These are phyloP conservation scores for Syngnathus floridae DNA, from an alignment of 2,113 vertebrate species.

Conservation along the genomic window DNA sequence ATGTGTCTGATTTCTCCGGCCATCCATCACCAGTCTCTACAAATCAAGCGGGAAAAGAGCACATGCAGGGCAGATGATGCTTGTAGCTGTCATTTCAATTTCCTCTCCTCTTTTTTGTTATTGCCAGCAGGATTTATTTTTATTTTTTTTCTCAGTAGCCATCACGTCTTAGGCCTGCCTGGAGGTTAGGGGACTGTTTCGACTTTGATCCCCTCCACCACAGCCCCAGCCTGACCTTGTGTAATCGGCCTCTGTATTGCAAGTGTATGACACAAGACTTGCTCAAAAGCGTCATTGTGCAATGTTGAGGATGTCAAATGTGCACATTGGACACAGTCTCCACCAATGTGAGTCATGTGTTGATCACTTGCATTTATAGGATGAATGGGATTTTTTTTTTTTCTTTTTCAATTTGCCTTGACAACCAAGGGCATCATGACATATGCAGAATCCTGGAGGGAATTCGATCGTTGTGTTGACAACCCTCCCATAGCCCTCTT, in stretches of 20 bases:
- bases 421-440: slow-evolving; percentile 28
- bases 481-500: neutral
- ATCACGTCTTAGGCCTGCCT: neutral
- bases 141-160: neutral
- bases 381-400: neutral
- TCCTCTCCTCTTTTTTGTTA: neutral
- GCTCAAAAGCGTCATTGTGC: slow-evolving; percentile 36
- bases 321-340: neutral
- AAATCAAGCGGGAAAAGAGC: too few species aligned
- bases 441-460: slow-evolving; percentile 40
- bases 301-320: slow-evolving; percentile 15
- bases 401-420: neutral
- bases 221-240: neutral
- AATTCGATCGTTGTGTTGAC: slow-evolving; percentile 28
- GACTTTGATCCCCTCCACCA: neutral
- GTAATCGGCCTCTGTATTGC: neutral
- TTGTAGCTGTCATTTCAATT: neutral
- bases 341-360: slow-evolving; percentile 12
- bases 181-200: neutral
- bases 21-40: too few species aligned
- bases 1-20: too few species aligned
- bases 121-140: neutral
- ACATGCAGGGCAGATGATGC: too few species aligned
- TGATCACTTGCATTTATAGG: neutral
- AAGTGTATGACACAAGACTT: slow-evolving; percentile 12